Conservation (phyloP, 35 echinoderm and acorn worm species). For the Stichopus chloronotus region DNA sequence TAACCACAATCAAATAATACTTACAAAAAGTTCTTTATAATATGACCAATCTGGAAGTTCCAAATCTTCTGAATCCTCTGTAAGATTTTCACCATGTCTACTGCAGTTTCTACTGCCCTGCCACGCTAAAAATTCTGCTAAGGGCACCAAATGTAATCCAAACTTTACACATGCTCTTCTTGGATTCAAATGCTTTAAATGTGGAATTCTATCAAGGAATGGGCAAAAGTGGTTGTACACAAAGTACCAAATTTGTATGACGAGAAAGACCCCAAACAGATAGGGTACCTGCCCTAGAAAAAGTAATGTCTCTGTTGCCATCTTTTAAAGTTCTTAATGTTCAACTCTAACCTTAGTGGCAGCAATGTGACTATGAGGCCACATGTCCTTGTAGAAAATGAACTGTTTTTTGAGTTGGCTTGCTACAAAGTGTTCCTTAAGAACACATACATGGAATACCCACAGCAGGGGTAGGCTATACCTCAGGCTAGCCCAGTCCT, state of each 20-base stretch:
- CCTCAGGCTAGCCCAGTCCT: no score
- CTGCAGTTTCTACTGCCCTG: conserved; percentile 28
- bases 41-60: conserved; percentile 53
- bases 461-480: no score
- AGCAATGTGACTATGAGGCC: no score
- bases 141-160: conserved; percentile 77
- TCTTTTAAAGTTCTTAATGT: background rate
- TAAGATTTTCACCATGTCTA: conserved; percentile 39
- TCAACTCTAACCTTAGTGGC: background rate
- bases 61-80: conserved; percentile 60
- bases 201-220: conserved; percentile 78
- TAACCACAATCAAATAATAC: background rate
- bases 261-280: conserved; percentile 76
- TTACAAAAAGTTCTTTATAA: conserved; percentile 56
- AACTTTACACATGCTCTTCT: conserved; percentile 84
- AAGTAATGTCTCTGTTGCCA: conserved; percentile 74
- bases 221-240: conserved; percentile 86
- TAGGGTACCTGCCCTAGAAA: conserved; percentile 84
- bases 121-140: conserved; percentile 62
- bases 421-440: no score
- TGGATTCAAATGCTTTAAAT: conserved; percentile 81
- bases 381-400: no score
- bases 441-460: no score
- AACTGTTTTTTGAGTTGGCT: no score
- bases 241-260: conserved; percentile 88